Evolutionary conservation across 2,113 vertebrate species (phyloP).

Genomic region (Daboia siamensis): DNA sequence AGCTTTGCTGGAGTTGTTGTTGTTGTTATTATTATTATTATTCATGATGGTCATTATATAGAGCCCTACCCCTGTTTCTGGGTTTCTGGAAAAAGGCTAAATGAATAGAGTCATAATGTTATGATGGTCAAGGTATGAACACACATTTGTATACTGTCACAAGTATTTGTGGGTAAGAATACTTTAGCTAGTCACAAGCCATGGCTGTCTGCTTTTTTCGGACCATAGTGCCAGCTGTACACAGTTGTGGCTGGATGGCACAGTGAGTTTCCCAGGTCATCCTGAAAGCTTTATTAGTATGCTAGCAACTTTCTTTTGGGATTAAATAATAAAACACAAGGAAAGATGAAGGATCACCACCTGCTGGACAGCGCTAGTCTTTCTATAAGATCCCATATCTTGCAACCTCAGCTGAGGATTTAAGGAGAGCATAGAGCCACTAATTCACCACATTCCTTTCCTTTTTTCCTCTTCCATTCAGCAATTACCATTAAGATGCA

Average conservation of each 20-base stretch:
- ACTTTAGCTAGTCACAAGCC: background rate
- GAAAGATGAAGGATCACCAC: background rate
- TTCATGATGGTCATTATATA: background rate
- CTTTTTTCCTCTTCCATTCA: background rate
- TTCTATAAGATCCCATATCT: background rate
- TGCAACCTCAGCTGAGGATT: background rate
- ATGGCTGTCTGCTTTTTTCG: background rate
- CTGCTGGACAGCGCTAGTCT: background rate
- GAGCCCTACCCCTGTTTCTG: too few species aligned
- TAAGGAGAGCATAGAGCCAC: background rate
- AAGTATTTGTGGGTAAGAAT: background rate
- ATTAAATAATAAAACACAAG: background rate
- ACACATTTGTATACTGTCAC: background rate
- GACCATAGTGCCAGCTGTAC: background rate
- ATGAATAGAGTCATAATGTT: background rate
- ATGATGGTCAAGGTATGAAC: too few species aligned
- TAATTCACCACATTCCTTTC: background rate
- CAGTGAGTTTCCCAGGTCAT: background rate
- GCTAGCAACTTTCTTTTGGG: background rate
- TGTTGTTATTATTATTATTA: too few species aligned
- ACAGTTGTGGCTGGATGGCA: background rate
- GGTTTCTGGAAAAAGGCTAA: background rate
- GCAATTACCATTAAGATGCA: background rate
- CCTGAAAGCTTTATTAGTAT: background rate
- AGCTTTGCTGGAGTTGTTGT: too few species aligned